A percentile compares a stretch with the other conserved stretches of the same genome.
Conservation (phyloP, 2,113 vertebrate genomes). For the Probosciger aterrimus region DNA sequence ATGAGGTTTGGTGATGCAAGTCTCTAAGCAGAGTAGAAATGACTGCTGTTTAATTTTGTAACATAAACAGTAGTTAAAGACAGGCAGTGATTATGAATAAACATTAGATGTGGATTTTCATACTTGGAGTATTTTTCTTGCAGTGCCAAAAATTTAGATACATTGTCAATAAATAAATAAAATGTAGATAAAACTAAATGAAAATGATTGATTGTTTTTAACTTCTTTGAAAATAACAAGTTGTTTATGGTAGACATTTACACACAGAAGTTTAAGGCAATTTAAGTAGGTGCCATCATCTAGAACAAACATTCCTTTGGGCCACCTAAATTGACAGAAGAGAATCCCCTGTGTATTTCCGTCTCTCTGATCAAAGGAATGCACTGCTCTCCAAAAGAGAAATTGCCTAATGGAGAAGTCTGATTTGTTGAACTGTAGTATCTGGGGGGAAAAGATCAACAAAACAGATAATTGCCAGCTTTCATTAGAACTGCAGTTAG, state of each 20-base stretch:
- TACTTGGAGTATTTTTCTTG: not conserved
- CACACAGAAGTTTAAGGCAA: not conserved
- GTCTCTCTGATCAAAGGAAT: not conserved
- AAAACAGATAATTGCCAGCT: not conserved
- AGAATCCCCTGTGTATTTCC: not conserved
- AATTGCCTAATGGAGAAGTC: not conserved
- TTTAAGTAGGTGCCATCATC: not conserved
- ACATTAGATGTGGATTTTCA: not conserved
- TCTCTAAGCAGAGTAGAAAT: conserved; percentile 7
- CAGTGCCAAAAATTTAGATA: not conserved
- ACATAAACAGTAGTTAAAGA: not conserved
- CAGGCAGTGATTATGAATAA: not conserved
- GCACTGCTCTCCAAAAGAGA: not conserved
- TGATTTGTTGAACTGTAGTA: not conserved
- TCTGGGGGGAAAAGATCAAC: not conserved
- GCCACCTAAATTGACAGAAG: not conserved
- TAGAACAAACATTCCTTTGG: not conserved
- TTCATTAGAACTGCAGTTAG: not conserved
- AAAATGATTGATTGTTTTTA: not conserved
- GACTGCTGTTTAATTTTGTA: not conserved
- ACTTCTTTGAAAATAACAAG: not conserved
- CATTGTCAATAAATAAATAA: not conserved
- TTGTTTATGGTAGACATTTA: not conserved
- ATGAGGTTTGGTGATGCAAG: not conserved
- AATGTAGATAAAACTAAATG: not conserved